These are phyloP conservation scores for Flexamia atlantica DNA, from an alignment of 2,888 invertebrate species.

Conservation along the genomic window DNA sequence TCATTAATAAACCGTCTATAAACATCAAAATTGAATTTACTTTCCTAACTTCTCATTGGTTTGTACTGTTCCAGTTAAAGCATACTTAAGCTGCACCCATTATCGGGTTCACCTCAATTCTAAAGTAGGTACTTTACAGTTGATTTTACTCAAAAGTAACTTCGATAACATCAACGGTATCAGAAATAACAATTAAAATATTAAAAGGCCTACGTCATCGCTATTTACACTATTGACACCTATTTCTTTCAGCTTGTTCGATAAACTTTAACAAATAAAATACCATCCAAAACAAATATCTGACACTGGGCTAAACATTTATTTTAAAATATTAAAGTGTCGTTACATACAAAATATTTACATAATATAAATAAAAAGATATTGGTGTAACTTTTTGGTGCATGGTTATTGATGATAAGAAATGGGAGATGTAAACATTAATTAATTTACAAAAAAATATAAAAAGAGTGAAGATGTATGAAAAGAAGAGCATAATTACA, in stretches of 20 bases:
- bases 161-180: constrained; percentile 20
- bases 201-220: constrained; percentile 25
- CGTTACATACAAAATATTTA: constrained; percentile 34
- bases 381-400: constrained; percentile 39
- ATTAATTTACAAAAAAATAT: too few species aligned
- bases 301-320: background rate
- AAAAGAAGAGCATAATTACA: too few species aligned
- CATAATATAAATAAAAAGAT: constrained; percentile 19
- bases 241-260: background rate
- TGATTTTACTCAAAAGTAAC: background rate
- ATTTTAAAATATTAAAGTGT: background rate
- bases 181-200: constrained; percentile 21
- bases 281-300: background rate
- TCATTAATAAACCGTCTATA: background rate
- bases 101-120: background rate
- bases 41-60: background rate
- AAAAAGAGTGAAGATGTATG: too few species aligned
- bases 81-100: background rate
- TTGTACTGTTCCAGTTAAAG: background rate
- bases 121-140: background rate
- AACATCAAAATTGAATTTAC: background rate
- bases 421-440: too few species aligned
- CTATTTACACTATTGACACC: constrained; percentile 23
- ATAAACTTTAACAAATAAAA: constrained; percentile 27
- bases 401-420: constrained; percentile 4